A percentile compares a stretch with the other conserved stretches of the same genome.
Conservation (phyloP, 2,797 vertebrate genomes). For the Fratercula arctica region DNA sequence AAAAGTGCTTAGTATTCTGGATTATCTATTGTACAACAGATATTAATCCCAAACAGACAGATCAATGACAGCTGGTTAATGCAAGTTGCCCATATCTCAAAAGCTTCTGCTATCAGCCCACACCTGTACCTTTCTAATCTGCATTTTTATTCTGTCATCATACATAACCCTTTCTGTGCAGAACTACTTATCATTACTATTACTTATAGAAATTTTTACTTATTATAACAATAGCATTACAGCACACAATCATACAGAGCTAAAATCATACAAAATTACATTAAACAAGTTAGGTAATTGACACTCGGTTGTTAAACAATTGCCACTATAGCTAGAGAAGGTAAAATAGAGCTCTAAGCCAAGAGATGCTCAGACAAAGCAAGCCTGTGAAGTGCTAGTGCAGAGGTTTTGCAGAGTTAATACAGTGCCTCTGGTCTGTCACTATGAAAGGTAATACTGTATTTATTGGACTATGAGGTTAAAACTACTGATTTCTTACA, state of each 20-base stretch:
- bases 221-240: neutral
- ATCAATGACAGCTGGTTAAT: neutral
- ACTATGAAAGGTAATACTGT: neutral
- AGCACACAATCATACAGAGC: neutral
- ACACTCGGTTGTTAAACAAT: neutral
- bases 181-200: neutral
- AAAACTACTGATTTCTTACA: neutral
- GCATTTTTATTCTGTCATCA: neutral
- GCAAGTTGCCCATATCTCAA: neutral
- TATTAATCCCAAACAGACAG: neutral
- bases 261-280: neutral
- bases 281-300: neutral
- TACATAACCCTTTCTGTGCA: neutral
- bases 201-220: neutral
- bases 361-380: neutral
- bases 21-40: neutral
- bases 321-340: neutral
- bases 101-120: neutral
- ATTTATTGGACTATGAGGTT: neutral
- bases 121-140: neutral
- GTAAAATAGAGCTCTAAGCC: neutral
- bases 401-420: neutral
- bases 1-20: neutral
- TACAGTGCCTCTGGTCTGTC: neutral
- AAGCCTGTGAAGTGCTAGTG: neutral